These are phyloP conservation scores for Drosophila pallidifrons DNA, from an alignment of 1,140 invertebrate genomes.

Conservation along the genomic window DNA sequence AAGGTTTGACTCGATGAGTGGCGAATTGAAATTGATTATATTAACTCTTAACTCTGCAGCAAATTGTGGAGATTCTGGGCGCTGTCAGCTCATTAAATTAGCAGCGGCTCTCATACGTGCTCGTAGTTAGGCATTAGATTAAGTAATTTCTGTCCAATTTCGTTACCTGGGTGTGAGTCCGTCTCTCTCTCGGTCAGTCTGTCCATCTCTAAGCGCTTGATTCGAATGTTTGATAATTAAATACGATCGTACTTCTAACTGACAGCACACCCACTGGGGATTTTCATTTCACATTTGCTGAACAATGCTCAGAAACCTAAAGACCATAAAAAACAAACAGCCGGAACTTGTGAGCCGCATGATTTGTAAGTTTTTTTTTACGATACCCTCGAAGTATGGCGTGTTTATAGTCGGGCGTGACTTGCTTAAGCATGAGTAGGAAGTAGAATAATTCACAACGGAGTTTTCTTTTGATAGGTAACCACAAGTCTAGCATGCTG, in stretches of 20 bases:
- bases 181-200: neutral
- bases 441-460: neutral
- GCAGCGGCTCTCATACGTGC: conserved; percentile 33
- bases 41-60: conserved; percentile 31
- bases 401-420: neutral
- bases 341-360: conserved; percentile 75
- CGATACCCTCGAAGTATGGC: neutral
- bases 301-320: conserved; percentile 64
- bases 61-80: conserved; percentile 41
- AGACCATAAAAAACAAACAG: conserved; percentile 64
- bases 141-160: conserved; percentile 48
- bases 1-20: conserved; percentile 65
- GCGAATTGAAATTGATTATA: conserved; percentile 79
- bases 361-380: conserved; percentile 71
- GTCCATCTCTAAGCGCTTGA: conserved; percentile 7
- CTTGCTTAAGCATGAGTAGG: neutral
- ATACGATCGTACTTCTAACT: conserved; percentile 22
- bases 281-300: conserved; percentile 56
- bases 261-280: conserved; percentile 46
- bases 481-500: neutral
- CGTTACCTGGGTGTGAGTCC: conserved; percentile 28
- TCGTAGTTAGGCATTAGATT: conserved; percentile 45
- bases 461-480: conserved; percentile 9
- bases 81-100: conserved; percentile 66
- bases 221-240: conserved; percentile 38